These are phyloP conservation scores for Phoxinus dragarum DNA, from an alignment of 2,797 vertebrate species.

Conservation along the genomic window DNA sequence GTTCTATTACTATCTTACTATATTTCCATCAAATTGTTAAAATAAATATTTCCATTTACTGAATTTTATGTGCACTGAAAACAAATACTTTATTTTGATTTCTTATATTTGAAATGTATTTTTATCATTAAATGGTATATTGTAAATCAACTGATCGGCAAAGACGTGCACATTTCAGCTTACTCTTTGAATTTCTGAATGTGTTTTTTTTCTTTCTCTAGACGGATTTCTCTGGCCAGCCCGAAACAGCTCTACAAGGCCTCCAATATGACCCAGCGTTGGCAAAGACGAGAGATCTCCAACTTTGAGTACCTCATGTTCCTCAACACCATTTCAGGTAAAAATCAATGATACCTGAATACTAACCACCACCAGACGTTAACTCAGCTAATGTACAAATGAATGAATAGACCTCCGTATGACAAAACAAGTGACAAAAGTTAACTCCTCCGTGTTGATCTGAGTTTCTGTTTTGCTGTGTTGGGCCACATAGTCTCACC, in stretches of 20 bases:
- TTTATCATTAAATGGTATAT: not conserved
- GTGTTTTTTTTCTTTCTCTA: constrained; percentile 60
- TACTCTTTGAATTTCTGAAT: not conserved
- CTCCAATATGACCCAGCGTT: constrained; percentile 95
- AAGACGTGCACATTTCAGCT: not conserved
- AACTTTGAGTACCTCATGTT: constrained; percentile 84
- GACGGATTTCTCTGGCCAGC: constrained; percentile 93
- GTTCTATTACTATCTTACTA: not conserved
- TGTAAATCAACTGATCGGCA: not conserved
- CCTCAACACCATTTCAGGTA: constrained; percentile 62
- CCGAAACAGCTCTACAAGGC: constrained; percentile 96
- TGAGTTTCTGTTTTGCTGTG: not conserved
- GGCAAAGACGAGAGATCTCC: constrained; percentile 98
- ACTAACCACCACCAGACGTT: not conserved
- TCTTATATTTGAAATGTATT: not conserved
- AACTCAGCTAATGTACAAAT: not conserved
- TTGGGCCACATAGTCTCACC: not conserved
- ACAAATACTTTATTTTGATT: not conserved
- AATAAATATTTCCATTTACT: not conserved
- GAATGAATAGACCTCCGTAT: not conserved
- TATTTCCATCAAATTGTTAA: not conserved
- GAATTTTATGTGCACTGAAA: not conserved
- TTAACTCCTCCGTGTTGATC: too few relatives aligned
- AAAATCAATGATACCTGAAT: not conserved
- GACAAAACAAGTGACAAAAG: not conserved